These are phyloP conservation scores for Callinectes sapidus DNA, from an alignment of 2,888 invertebrate genomes.

Conservation along the genomic window DNA sequence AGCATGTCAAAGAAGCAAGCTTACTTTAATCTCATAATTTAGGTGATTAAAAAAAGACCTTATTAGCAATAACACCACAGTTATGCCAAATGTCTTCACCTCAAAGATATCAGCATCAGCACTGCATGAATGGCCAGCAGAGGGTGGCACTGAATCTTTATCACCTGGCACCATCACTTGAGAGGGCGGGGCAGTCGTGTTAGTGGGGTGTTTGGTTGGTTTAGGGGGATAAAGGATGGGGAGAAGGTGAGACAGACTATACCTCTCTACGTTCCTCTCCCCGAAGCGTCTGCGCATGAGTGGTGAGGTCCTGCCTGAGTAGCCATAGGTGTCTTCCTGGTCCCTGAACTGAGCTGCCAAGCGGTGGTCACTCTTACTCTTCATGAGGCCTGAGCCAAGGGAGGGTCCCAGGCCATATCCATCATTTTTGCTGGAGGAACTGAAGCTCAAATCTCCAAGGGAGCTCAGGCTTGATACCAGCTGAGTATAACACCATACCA, in stretches of 20 bases:
- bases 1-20: not conserved
- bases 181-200: constrained; percentile 30
- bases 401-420: constrained; percentile 60
- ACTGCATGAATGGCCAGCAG: not conserved
- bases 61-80: not conserved
- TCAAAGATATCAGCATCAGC: not conserved
- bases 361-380: constrained; percentile 95
- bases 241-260: constrained; percentile 68
- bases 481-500: constrained; percentile 44
- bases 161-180: not conserved
- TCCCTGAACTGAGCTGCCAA: constrained; percentile 91
- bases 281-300: constrained; percentile 87
- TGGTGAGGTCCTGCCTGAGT: constrained; percentile 79
- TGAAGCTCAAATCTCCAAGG: constrained; percentile 68
- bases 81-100: not conserved
- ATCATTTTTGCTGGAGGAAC: constrained; percentile 61
- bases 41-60: not conserved
- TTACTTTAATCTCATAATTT: not conserved
- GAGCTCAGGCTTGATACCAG: constrained; percentile 65
- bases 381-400: constrained; percentile 82
- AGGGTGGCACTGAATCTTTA: not conserved
- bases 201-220: not conserved
- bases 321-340: constrained; percentile 84
- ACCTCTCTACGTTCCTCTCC: constrained; percentile 76
- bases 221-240: not conserved